These are phyloP conservation scores for Auanema freiburgensis DNA, from an alignment of 2,888 invertebrate genomes.

Conservation along the genomic window DNA sequence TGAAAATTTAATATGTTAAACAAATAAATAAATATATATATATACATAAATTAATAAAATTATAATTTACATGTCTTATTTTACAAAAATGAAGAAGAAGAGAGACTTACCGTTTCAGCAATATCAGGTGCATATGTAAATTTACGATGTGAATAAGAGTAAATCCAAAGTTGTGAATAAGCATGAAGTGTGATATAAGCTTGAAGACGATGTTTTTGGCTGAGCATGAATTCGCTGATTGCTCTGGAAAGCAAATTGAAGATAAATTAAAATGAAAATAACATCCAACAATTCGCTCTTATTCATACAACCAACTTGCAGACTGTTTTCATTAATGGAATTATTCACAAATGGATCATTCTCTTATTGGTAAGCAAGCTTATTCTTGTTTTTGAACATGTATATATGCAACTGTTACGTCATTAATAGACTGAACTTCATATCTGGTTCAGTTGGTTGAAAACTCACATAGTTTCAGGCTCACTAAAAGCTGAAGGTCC, in stretches of 20 bases:
- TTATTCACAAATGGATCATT: neutral
- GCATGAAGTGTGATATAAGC: conserved; percentile 62
- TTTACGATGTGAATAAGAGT: conserved; percentile 60
- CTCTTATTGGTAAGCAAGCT: neutral
- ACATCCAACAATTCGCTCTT: neutral
- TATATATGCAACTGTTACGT: neutral
- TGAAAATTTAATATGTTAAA: conserved; percentile 28
- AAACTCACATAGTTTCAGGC: conserved; percentile 51
- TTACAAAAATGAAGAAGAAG: neutral
- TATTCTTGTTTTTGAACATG: neutral
- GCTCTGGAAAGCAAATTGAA: conserved; percentile 35
- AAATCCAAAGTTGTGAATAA: conserved; percentile 61
- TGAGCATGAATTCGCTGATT: conserved; percentile 49
- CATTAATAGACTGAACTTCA: conserved; percentile 4
- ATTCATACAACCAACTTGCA: too few species aligned
- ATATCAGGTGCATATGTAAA: conserved; percentile 58
- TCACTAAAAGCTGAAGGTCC: conserved; percentile 61
- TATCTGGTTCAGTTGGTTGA: too few species aligned
- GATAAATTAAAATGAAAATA: conserved; percentile 5
- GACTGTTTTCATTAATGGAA: neutral
- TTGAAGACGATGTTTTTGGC: conserved; percentile 47
- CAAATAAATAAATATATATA: conserved; percentile 9
- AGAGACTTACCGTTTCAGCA: conserved; percentile 52
- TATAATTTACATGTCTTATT: neutral
- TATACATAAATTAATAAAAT: too few species aligned